These are phyloP conservation scores for Paramisgurnus dabryanus DNA, from an alignment of 2,113 vertebrate genomes.

Conservation along the genomic window DNA sequence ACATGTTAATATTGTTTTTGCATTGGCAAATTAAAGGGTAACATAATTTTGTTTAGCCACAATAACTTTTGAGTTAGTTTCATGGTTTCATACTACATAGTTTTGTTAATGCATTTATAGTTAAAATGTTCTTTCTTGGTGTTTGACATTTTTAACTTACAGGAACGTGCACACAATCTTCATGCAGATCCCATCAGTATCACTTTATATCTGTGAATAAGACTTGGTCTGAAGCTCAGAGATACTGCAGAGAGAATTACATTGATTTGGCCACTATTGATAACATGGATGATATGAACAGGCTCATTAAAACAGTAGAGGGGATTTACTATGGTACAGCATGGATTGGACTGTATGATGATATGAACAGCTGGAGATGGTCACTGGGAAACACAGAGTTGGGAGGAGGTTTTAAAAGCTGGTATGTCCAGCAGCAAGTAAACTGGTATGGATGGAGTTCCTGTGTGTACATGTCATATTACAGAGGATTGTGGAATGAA, in stretches of 20 bases:
- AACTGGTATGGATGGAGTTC: constrained; percentile 16
- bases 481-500: neutral
- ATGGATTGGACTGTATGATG: constrained; percentile 47
- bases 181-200: constrained; percentile 25
- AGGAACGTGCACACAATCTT: constrained; percentile 17
- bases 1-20: no score
- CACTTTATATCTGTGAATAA: neutral
- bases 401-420: constrained; percentile 16
- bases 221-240: no score
- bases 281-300: constrained; percentile 31
- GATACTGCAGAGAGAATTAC: no score
- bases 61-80: no score
- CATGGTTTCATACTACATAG: no score
- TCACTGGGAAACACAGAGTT: neutral
- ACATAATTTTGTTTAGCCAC: no score
- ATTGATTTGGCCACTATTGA: constrained; percentile 40
- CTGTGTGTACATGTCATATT: constrained; percentile 7
- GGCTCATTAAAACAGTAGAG: neutral
- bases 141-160: neutral
- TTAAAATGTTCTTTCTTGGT: no score
- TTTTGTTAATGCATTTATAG: no score
- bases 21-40: no score
- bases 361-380: constrained; percentile 10
- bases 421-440: neutral
- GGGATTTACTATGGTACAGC: neutral